Conservation (phyloP, 2,113 vertebrate genomes). For the Coracopsis vasa region DNA sequence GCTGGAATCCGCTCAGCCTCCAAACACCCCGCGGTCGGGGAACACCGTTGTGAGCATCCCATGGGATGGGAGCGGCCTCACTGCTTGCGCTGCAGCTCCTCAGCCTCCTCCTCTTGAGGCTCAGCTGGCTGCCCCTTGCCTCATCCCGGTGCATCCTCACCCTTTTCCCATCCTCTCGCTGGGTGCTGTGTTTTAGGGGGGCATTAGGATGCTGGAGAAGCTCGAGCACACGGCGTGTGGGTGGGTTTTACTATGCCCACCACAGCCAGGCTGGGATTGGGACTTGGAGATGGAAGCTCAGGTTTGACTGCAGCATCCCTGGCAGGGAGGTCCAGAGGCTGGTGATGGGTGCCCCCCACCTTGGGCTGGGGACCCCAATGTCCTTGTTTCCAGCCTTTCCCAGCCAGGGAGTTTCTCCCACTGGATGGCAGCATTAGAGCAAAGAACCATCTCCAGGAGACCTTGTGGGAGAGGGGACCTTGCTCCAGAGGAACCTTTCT, state of each 20-base stretch:
- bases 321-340: accelerated
- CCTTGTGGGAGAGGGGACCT: background rate
- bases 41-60: background rate
- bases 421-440: conserved; percentile 52
- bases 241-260: accelerated
- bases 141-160: background rate
- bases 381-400: background rate
- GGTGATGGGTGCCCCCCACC: accelerated
- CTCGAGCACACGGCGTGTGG: accelerated
- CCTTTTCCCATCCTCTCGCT: accelerated
- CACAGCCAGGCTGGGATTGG: accelerated
- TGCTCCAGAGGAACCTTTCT: background rate
- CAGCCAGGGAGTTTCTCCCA: background rate
- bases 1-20: background rate
- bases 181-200: background rate
- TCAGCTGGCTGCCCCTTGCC: background rate
- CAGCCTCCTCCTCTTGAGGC: background rate
- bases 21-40: accelerated
- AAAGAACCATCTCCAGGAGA: background rate
- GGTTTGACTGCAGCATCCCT: background rate
- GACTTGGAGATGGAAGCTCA: background rate
- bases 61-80: accelerated
- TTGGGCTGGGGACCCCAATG: accelerated
- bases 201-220: accelerated
- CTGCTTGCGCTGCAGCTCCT: accelerated